Evolutionary conservation across 1,140 invertebrate species (phyloP), one percentile per base, ranked within the genome.

Genomic region (Oedothorax gibbosus): DNA sequence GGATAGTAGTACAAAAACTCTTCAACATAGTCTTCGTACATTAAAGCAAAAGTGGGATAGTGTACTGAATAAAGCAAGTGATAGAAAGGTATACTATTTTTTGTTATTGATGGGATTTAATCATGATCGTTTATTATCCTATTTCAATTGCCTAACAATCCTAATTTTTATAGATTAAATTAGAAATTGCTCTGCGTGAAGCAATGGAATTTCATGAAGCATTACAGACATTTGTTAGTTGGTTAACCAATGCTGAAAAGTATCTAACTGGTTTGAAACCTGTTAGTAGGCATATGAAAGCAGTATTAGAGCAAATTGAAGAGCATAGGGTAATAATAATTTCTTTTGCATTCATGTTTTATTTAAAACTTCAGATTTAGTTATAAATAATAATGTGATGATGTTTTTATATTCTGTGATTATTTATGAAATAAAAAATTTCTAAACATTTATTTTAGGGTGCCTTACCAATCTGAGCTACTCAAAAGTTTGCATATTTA

Each of bases 131-230:
- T 75, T 75, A 20, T 51, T 66, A 20, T 65, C 20, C 15, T 75
- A 11, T 21, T 18, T 57, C 12, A 51, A 50, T 69, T 69, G 65
- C 20, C 75, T 62, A 50, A 69, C 11, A n/a, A 66, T 56, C 62
- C 54, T n/a, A 51, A 54, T 62, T 57, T 49, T 73, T 77, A 62
- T 77, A 86, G 85, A 98, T 98, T 89, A 99, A 99, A 91, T 90
- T 99, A 20, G 97, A 99, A 90, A 98, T 99, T 88, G 98, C 98
- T 0, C 91, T 99, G 14, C 96, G 96, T 88, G 97, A 99, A 91
- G 98, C 98, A 0, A 97, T 95, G 0, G 96, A 97, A 88, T 99
- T 99, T 94, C 96, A 99, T 90, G 95, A 96, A 87, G 95, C 96
- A 0, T 91, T 98, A 7, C 91, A 93, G 90, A 93, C 94, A 5